These are phyloP conservation scores for Oreochromis aureus DNA, from an alignment of 2,113 vertebrate species.

Conservation along the genomic window DNA sequence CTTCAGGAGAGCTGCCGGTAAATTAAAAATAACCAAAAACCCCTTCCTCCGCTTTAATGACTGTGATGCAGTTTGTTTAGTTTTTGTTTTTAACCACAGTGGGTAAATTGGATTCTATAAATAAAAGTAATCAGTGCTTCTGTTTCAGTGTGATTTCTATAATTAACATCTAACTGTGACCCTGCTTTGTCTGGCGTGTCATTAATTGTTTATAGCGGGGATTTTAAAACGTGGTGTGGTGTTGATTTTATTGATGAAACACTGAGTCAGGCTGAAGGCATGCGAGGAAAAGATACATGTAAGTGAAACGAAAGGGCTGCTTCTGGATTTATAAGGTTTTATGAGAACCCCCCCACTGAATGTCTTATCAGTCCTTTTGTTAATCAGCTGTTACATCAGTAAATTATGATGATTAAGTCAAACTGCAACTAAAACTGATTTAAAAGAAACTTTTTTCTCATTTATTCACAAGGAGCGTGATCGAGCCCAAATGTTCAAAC, in stretches of 20 bases:
- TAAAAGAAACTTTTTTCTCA: neutral
- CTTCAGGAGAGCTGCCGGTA: neutral
- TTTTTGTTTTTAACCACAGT: neutral
- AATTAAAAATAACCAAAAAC: neutral
- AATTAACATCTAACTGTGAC: neutral
- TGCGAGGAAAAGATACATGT: neutral
- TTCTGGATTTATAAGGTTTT: neutral
- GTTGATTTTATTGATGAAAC: neutral
- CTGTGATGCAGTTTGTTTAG: neutral
- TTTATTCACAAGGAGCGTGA: neutral
- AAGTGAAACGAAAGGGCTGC: accelerated
- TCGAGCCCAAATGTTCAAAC: accelerated
- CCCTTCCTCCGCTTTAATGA: neutral
- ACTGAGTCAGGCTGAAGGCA: neutral
- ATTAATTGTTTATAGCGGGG: neutral
- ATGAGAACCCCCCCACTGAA: neutral
- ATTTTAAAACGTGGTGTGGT: neutral
- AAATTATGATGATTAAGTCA: neutral
- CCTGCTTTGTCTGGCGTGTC: neutral
- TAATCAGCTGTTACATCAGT: neutral
- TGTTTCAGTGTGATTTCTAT: neutral
- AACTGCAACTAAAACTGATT: neutral
- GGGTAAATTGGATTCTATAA: neutral
- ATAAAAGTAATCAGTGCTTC: neutral
- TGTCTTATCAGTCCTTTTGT: accelerated